A percentile compares a stretch with the other conserved stretches of the same genome.
Conservation (phyloP, 1,140 invertebrate genomes). For the Drosophila navojoa region DNA sequence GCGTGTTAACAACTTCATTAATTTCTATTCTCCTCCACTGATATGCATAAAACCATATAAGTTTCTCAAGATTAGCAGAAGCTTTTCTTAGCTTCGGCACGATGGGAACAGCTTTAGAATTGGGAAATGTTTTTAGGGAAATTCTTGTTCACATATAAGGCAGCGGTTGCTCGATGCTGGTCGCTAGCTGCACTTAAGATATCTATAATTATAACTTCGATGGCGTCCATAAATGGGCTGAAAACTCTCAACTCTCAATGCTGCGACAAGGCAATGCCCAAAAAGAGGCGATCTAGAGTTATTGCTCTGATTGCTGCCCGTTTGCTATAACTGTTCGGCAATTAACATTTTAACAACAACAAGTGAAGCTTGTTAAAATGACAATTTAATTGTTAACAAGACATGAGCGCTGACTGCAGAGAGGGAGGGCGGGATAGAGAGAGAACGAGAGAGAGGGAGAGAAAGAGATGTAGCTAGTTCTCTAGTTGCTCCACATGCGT, state of each 20-base stretch:
- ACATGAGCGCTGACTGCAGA: conserved; percentile 46
- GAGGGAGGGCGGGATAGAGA: too few species aligned
- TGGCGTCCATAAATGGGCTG: conserved; percentile 62
- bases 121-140: conserved; percentile 38
- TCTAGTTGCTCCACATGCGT: conserved; percentile 73
- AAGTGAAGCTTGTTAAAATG: conserved; percentile 83
- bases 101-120: not conserved
- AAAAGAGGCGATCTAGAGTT: conserved; percentile 64
- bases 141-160: conserved; percentile 30
- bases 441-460: too few species aligned
- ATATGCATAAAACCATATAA: not conserved
- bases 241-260: conserved; percentile 34
- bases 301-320: conserved; percentile 66
- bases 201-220: conserved; percentile 70
- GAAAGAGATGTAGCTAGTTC: conserved; percentile 21
- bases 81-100: not conserved
- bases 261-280: conserved; percentile 66
- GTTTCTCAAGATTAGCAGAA: not conserved
- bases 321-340: conserved; percentile 83
- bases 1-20: conserved; percentile 43
- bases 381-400: conserved; percentile 83
- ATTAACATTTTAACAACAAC: conserved; percentile 80
- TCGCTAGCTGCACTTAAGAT: conserved; percentile 40
- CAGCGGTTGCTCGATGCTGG: not conserved
- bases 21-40: conserved; percentile 15